Evolutionary conservation across 2,797 vertebrate genomes (phyloP).

Genomic region (Leptodactylus fallax): DNA sequence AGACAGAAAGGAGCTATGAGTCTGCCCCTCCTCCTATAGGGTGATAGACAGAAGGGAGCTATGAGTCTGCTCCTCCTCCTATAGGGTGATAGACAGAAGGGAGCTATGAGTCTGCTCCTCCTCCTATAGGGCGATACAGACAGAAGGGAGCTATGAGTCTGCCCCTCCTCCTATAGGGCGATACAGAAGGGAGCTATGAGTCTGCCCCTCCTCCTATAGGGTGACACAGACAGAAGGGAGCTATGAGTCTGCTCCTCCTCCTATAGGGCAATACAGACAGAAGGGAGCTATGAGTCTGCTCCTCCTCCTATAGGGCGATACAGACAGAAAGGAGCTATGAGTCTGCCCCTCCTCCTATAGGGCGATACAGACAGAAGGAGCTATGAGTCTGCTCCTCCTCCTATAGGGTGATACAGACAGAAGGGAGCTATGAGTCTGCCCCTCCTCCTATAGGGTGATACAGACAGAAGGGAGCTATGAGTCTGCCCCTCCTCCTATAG

Average conservation of each 20-base stretch:
- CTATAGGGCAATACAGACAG: constrained; percentile 26
- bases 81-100: constrained; percentile 15
- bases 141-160: background rate
- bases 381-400: background rate
- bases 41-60: too few relatives aligned
- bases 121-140: constrained; percentile 1
- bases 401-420: constrained; percentile 11
- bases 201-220: background rate
- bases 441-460: constrained; percentile 16
- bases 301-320: constrained; percentile 56
- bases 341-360: background rate
- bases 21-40: constrained; percentile 7
- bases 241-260: background rate
- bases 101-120: background rate
- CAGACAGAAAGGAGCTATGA: background rate
- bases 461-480: constrained; percentile 29
- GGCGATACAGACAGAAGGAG: background rate
- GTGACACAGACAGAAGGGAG: background rate
- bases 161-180: background rate
- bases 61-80: background rate
- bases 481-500: constrained; percentile 47
- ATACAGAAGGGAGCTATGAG: constrained; percentile 11
- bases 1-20: background rate
- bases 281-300: background rate
- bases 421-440: background rate